Evolutionary conservation across 2,888 invertebrate genomes (phyloP), one percentile per base, ranked within the genome.

Genomic region (Meteorus cinctellus): DNA sequence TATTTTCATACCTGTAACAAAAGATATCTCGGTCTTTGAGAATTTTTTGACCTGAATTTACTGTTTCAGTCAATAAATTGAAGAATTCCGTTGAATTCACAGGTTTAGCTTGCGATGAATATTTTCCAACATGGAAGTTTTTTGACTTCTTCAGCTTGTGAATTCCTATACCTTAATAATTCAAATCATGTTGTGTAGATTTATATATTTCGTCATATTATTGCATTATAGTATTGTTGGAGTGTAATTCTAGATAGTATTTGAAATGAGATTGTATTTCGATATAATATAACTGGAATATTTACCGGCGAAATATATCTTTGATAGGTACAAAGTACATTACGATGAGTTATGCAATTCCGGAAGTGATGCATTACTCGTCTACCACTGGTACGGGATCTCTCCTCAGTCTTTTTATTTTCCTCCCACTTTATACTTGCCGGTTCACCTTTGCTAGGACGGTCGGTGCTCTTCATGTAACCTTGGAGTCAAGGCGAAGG

Each of bases 401-500:
- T 79, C 77, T 78, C 48, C 73, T 72, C 72, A 78, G 76, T 63
- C 27, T n/a, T 62, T 75, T 10, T 19, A 19, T 24, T 24, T 19
- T 1, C 19, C 19, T 55, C 19, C 55, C 19, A 55, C 55, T 19
- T 55, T 4, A 55, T 55, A 8, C 55, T 19, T 10, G 55, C 55
- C 55, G 81, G 82, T 82, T 85, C 83, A 84, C 84, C 85, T 86
- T 84, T 85, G 84, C 81, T 83, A 83, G 84, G 82, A 84, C 84
- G 84, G 83, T 85, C 84, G 82, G 82, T 81, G 82, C 80, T 83
- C 82, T 82, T 85, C 86, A 85, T 24, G 55, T 55, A 19, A 55
- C 55, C 55, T 55, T 55, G 55, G 86, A 86, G 86, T 81, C 86
- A 84, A 84, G 86, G 86, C 83, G 84, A 86, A 87, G 87, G 86